A percentile compares a stretch with the other conserved stretches of the same genome.
These are phyloP conservation scores for Sardinella longiceps DNA, from an alignment of 2,797 vertebrate genomes.

Conservation along the genomic window DNA sequence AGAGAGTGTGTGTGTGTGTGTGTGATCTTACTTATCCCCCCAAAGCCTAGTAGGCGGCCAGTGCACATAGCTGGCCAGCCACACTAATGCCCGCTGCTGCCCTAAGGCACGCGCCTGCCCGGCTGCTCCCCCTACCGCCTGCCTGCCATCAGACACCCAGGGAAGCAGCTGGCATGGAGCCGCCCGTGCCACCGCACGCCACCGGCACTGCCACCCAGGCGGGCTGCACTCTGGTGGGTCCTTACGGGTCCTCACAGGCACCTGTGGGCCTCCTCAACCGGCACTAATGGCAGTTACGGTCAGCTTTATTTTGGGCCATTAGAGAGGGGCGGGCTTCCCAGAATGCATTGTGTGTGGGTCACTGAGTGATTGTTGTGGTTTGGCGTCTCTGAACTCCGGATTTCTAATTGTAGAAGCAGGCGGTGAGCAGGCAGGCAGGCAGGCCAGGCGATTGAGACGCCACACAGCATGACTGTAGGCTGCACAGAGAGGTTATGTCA, in stretches of 20 bases:
- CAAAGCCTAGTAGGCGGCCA: neutral
- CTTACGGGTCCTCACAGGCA: neutral
- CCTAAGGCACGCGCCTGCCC: neutral
- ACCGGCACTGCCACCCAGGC: constrained; percentile 7
- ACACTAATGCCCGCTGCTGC: neutral
- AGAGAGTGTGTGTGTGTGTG: no score
- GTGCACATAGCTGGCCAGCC: neutral
- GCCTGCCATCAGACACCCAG: neutral
- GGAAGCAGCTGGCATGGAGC: neutral
- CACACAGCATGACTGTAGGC: no score
- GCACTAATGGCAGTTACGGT: neutral
- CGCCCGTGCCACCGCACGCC: neutral
- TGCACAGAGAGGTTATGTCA: no score
- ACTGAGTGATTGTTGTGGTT: neutral
- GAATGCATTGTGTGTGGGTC: neutral
- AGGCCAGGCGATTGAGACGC: neutral
- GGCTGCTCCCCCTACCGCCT: neutral
- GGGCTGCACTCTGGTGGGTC: neutral
- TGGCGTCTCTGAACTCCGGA: neutral
- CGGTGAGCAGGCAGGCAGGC: no score
- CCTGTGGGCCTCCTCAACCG: neutral
- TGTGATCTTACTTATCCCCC: neutral
- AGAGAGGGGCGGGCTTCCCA: neutral
- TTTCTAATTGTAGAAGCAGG: neutral
- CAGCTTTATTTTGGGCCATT: no score